Base-by-base conservation (phyloP, 2,888 invertebrate species). In the Ametastegia equiseti region DNA sequence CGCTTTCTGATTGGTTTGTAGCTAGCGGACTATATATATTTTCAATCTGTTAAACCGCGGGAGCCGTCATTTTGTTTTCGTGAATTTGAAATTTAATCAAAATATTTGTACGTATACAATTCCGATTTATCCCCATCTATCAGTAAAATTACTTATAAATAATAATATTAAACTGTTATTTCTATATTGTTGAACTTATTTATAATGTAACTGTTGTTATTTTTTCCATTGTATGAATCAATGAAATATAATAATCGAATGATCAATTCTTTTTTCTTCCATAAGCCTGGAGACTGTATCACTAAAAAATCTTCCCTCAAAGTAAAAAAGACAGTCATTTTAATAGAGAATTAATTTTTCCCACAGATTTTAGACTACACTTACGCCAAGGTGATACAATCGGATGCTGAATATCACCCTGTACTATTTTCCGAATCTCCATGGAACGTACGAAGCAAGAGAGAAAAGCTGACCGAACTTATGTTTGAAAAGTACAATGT, bases 401-500 rank as follows among this genome's bases (percentile, higher is more conserved):
- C 98, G 0, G 98, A 98, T 85, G 96, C 99, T 0, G 97, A 98
- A 87, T 97, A 97, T 90, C 99, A 99, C 92, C 99, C 99, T 30
- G 97, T 98, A 0, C 93, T 99, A 36, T 99, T 99, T 94, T 99
- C 99, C 0, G 99, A 99, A 92, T 97, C 99, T 0, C 97, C 99
- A 65, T 99, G 99, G 99, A 99, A 99, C 85, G 95, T 96, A 1
- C 94, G 98, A 81, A 95, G 96, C 13, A 98, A 98, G 88, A 94
- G 99, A 23, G 99, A 99, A 93, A 97, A 97, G 90, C 92, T 99
- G 1, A 98, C 99, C 0, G 99, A 99, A 90, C 92, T 99, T 0
- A 97, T 99, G 94, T 99, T 99, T 90, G 99, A 99, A 92, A 99
- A 99, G 91, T 99, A 98, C 92, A 97, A 98, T 90, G 98, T 98